A percentile compares a stretch with the other conserved stretches of the same genome.
These are phyloP conservation scores for Eremophila alpestris DNA, from an alignment of 2,797 vertebrate genomes.

Conservation along the genomic window DNA sequence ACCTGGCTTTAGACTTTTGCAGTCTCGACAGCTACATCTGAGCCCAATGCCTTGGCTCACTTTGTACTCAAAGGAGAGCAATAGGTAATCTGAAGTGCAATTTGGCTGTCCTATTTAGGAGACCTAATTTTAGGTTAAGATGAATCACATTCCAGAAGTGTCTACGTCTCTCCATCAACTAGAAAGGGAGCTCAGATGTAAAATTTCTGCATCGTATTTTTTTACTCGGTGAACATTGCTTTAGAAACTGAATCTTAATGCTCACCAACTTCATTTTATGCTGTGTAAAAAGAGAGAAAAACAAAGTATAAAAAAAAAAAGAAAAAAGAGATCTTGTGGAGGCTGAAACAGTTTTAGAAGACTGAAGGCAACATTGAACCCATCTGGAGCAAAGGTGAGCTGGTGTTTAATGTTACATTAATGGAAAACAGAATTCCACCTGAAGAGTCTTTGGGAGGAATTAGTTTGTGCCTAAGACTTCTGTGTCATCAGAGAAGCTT, in stretches of 20 bases:
- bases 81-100: slow-evolving; percentile 42
- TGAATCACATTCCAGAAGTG: slow-evolving; percentile 66
- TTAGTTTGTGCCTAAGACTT: neutral
- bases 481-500: neutral
- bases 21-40: neutral
- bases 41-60: neutral
- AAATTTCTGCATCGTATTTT: slow-evolving; percentile 33
- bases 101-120: slow-evolving; percentile 54
- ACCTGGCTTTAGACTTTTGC: neutral
- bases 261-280: neutral
- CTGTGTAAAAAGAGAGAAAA: neutral
- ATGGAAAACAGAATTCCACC: neutral
- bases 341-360: neutral
- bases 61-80: slow-evolving; percentile 30
- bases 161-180: neutral
- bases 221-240: neutral
- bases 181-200: slow-evolving; percentile 40
- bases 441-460: neutral
- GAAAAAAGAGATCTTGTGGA: neutral
- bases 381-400: neutral
- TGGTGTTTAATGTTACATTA: neutral
- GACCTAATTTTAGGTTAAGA: slow-evolving; percentile 62
- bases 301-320: neutral
- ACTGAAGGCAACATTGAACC: neutral
- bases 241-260: slow-evolving; percentile 38